These are phyloP conservation scores for Drosophila eohydei DNA, from an alignment of 2,888 invertebrate genomes.

Conservation along the genomic window DNA sequence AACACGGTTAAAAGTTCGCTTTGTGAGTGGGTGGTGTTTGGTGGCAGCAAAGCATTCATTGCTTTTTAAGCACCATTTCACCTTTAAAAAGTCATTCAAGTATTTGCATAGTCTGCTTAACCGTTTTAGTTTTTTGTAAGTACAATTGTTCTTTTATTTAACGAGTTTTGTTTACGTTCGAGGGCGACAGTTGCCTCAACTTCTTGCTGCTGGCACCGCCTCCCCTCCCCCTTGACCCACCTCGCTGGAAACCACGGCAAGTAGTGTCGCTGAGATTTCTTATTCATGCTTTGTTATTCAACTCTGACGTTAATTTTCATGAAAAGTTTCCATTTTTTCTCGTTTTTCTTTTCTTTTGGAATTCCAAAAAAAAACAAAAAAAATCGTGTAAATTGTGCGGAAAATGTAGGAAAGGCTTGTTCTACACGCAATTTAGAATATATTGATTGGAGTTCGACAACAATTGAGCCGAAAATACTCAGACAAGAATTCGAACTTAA, in stretches of 20 bases:
- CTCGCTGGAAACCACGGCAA: constrained; percentile 17
- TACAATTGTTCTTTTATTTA: constrained; percentile 81
- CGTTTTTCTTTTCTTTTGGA: constrained; percentile 13
- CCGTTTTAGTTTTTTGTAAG: constrained; percentile 78
- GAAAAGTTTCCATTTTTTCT: constrained; percentile 43
- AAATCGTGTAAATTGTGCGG: constrained; percentile 33
- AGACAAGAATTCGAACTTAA: neutral
- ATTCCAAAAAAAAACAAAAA: constrained; percentile 38
- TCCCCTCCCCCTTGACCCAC: constrained; percentile 2
- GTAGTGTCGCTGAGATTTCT: constrained; percentile 68
- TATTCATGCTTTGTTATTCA: constrained; percentile 72
- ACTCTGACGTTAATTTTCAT: constrained; percentile 78
- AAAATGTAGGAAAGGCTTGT: constrained; percentile 31
- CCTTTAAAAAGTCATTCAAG: constrained; percentile 83
- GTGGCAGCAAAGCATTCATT: constrained; percentile 63
- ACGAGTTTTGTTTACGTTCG: constrained; percentile 77
- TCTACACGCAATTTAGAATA: constrained; percentile 51
- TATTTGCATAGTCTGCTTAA: constrained; percentile 83
- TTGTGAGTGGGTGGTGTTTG: constrained; percentile 6
- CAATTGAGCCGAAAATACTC: too few species aligned
- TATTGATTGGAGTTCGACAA: neutral
- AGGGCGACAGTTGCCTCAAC: constrained; percentile 58
- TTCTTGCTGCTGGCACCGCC: neutral
- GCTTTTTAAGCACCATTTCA: constrained; percentile 82
- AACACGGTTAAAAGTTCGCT: constrained; percentile 48